Evolutionary conservation across 2,888 invertebrate genomes (phyloP), one percentile per base, ranked within the genome.

Genomic region (Nomada lathburiana): DNA sequence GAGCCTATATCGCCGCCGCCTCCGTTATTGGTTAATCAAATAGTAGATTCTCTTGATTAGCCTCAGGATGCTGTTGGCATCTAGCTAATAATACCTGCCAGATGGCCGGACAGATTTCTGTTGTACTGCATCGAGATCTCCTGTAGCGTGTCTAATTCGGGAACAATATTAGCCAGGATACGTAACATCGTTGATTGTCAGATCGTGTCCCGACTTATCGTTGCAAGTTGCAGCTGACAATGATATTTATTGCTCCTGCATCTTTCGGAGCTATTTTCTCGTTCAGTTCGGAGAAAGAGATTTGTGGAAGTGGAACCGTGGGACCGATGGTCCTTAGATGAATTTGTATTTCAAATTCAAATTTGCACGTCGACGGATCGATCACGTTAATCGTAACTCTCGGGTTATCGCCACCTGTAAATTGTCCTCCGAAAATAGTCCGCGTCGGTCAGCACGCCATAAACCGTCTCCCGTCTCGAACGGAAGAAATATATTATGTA

Each of bases 1-100:
- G 55, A 26, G 63, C 50, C 57, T 55, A 53, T 53, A 77, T 80
- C 75, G 74, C 67, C 65, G 63, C 55, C 59, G 71, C 69, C 71
- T 73, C 77, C 62, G 72, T 88, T 86, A 88, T 86, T 85, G 81
- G 80, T 79, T 85, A 84, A 89, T 88, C 85, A 81, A 89, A 89
- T 84, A 86, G 75, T 69, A 80, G 80, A 76, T 74, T 59, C 76
- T 79, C 76, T 83, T 83, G 82, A 86, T 88, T 85, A 86, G 76
- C 71, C 67, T 64, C 73, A 53, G 74, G 83, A 83, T 81, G 69
- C 78, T 59, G 72, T 60, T 77, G 75, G 80, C 79, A 69, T 86
- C 76, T 70, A 79, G 73, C 76, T 74, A 77, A 83, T 76, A 80
- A 83, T 79, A 82, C 69, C 69, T 74, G 81, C 84, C 85, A 89